phyloP scores from a whole-genome alignment of 2,113 vertebrate genomes.

The Carettochelys insculpta region DNA sequence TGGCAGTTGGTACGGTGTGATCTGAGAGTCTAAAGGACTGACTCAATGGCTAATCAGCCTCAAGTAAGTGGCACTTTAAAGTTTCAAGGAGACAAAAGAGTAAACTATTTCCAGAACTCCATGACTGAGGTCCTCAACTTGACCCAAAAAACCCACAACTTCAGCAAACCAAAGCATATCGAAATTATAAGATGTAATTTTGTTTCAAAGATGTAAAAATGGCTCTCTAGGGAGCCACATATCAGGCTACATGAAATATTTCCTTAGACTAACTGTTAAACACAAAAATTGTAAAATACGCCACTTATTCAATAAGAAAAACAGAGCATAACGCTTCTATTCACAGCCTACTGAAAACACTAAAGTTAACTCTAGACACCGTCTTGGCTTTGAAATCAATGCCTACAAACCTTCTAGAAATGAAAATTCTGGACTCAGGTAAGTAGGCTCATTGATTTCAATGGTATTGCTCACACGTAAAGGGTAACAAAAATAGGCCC shows the following conservation, averaged over 20 bases:
- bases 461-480: background rate
- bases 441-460: background rate
- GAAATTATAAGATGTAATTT: background rate
- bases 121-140: background rate
- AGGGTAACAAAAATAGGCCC: background rate
- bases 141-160: background rate
- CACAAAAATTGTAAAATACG: slow-evolving; percentile 32
- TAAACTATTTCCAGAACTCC: background rate
- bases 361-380: slow-evolving; percentile 33
- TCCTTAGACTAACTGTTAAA: slow-evolving; percentile 26
- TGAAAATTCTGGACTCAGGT: background rate
- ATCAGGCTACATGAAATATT: background rate
- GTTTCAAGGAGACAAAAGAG: background rate
- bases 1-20: background rate
- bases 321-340: slow-evolving; percentile 31
- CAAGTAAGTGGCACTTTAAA: background rate
- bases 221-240: background rate
- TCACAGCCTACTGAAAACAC: background rate
- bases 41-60: background rate
- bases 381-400: slow-evolving; percentile 20
- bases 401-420: background rate
- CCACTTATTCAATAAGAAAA: background rate
- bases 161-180: background rate
- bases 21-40: background rate
- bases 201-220: background rate